Conservation (phyloP, 1,140 invertebrate genomes). For the Dinothrombium tinctorium region DNA sequence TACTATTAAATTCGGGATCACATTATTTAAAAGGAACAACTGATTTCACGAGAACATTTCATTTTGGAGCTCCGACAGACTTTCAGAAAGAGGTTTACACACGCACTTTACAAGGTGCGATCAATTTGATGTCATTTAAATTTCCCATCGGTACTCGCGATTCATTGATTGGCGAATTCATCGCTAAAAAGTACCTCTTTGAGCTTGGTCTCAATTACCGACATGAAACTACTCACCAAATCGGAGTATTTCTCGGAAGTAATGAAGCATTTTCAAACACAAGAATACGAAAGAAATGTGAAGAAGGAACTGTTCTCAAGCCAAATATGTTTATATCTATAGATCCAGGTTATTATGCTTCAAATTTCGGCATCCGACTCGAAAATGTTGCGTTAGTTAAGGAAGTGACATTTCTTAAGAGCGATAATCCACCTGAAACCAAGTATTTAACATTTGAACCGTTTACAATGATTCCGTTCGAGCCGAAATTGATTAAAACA, state of each 20-base stretch:
- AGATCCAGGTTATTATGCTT: constrained; percentile 47
- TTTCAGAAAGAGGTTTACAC: constrained; percentile 72
- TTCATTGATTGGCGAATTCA: constrained; percentile 46
- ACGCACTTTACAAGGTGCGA: constrained; percentile 71
- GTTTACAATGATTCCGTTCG: too few relatives aligned
- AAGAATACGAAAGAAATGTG: too few relatives aligned
- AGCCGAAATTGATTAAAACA: too few relatives aligned
- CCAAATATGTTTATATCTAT: constrained; percentile 79
- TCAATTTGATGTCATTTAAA: constrained; percentile 41
- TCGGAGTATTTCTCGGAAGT: constrained; percentile 84
- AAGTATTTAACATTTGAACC: too few relatives aligned
- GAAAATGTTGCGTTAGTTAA: constrained; percentile 76
- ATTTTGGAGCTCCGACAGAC: constrained; percentile 53
- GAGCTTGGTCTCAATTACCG: constrained; percentile 73
- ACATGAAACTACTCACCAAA: constrained; percentile 91
- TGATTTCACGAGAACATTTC: constrained; percentile 74
- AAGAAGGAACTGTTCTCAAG: constrained; percentile 50
- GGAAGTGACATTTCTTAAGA: too few relatives aligned
- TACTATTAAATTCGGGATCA: constrained; percentile 75
- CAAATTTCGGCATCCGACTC: constrained; percentile 68
- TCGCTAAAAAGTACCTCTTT: constrained; percentile 73
- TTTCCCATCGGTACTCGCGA: constrained; percentile 42
- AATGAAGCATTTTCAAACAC: too few relatives aligned
- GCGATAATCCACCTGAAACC: too few relatives aligned
- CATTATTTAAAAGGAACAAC: constrained; percentile 72